Conservation (phyloP, 1,140 invertebrate species). For the Asobara japonica region DNA sequence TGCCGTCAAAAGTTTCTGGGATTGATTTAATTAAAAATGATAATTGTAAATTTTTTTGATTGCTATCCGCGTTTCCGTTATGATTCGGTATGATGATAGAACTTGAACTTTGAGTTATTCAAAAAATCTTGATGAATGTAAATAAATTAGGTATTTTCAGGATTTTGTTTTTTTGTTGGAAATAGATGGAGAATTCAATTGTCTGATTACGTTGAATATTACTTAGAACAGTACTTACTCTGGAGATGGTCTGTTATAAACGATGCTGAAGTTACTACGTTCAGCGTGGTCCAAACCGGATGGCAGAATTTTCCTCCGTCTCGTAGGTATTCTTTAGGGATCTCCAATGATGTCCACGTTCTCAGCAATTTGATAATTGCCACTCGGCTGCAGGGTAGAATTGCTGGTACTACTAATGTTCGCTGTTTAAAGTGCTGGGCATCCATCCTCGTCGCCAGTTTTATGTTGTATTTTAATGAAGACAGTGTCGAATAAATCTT, state of each 20-base stretch:
- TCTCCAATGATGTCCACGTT: background rate
- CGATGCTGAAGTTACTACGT: background rate
- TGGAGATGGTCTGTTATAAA: background rate
- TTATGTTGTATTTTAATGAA: too few species aligned
- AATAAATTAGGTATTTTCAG: background rate
- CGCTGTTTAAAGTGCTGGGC: background rate
- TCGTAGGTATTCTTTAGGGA: background rate
- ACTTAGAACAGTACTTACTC: background rate
- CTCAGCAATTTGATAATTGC: background rate
- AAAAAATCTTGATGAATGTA: slow-evolving; percentile 35
- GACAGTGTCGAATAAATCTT: too few species aligned
- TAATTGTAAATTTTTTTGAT: too few species aligned
- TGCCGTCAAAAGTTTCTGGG: slow-evolving; percentile 22
- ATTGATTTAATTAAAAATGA: slow-evolving; percentile 27
- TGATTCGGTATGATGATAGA: too few species aligned
- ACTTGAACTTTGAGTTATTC: slow-evolving; percentile 38
- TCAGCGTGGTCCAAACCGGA: background rate
- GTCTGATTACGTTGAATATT: background rate
- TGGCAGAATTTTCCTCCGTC: background rate
- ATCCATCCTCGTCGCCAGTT: too few species aligned
- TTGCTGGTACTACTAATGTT: background rate
- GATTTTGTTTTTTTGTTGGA: background rate
- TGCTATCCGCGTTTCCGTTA: too few species aligned
- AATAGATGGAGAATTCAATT: background rate
- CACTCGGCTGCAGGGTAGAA: background rate